Base-by-base conservation (phyloP, 2,888 invertebrate genomes). In the Oligia fasciuncula region DNA sequence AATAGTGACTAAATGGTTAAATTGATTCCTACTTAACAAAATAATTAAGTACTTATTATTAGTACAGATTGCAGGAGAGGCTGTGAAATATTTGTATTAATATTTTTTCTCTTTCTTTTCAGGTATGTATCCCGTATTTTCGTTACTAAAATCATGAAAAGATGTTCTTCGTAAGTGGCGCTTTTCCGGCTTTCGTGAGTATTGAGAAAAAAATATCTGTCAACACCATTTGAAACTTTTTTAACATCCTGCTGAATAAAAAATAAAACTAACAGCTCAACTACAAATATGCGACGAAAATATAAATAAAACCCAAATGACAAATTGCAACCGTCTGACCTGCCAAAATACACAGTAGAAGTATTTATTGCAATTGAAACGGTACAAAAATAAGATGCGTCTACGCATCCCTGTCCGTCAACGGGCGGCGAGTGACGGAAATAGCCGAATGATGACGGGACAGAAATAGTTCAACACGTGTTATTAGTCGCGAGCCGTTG, bases 371-470 rank as follows among this genome's bases (percentile, higher is more conserved):
- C 86, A 83, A 76, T 82, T 65, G 79, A 80, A 87, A 79, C 81
- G 73, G 57, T 85, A 60, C 84, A 78, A 79, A 85, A 89, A 87
- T 87, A 83, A 76, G 73, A 68, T 85, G 85, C 89, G 87, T 81
- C 73, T 88, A 83, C 83, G 83, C 89, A 82, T 77, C 74, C 54
- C 77, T 79, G 89, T 90, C 88, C 83, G 88, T 89, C 89, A 86
- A 74, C 89, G 79, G 75, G 73, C 83, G 85, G 66, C 73, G 71
- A 57, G 83, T 75, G 88, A 86, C 87, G 76, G 66, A 87, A 90
- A 91, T 91, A 91, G 85, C 76, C 87, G 84, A 77, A 77, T 78
- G 81, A 80, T 89, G 90, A 89, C 76, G 87, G 80, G 88, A 67
- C 87, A 74, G 76, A 78, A 90, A 89, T 89, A 89, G 80, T 69